Base-by-base conservation (phyloP, 2,113 vertebrate species). In the Cercopithecus mona region DNA sequence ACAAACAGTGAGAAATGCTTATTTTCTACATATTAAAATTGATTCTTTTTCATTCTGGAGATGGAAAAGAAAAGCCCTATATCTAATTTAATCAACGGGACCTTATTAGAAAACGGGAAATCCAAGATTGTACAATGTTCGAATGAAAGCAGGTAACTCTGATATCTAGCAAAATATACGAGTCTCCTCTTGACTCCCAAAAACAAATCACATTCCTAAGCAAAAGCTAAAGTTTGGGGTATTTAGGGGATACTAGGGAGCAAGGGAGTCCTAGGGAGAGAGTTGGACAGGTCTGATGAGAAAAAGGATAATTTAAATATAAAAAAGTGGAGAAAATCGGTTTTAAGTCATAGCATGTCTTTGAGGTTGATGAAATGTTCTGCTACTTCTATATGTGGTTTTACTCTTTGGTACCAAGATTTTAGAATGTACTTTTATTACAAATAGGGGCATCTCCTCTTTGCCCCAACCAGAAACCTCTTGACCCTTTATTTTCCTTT, bases 101-200 rank as follows among this genome's bases (percentile, higher is more conserved):
- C 38, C 57, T 94, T 98, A 57, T 80, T 64, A 96, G 97, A 96
- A 97, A 90, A 86, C 55, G 88, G 92, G 70, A 96, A 89, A 92
- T 83, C 64, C 18, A 14, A 93, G 97, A 90, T 72, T 20, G 32
- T 79, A 23, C 84, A 84, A 78, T 61, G 61, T 97, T 97, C 80
- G 88, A 20, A 18, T 82, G 92, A 93, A 89, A 94, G 93, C 91
- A 78, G 94, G 92, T 52, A 92, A 32, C 83, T 89, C 79, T 94
- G 59, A 97, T 23, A 23, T 82, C 40, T 14, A 52, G 86, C 84
- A 25, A 94, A 97, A 75, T 79, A 40, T 66, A 61, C 30, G n/a
- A 59, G 79, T 13, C 30, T 94, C 0, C 0, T 45, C 35, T 96
- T 43, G 27, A 18, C 27, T 89, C 13, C 85, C 23, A 70, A 35